Percentiles rank a stretch among this genome's conserved stretches.
Conservation (phyloP, 1,140 invertebrate genomes). For the Drosophila melanogaster region DNA sequence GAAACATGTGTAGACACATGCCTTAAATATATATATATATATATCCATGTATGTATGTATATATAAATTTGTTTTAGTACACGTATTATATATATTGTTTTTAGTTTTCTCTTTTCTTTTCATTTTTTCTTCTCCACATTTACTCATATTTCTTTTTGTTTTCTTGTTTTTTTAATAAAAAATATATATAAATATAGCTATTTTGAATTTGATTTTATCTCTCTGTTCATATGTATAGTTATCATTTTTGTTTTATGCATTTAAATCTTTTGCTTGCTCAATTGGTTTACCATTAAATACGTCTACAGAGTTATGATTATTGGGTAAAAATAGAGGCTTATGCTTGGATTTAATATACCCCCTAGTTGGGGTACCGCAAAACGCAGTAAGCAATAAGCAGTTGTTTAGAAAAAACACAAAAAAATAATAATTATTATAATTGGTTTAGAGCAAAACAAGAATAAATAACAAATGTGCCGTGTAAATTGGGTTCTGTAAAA, state of each 20-base stretch:
- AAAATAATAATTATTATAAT: slow-evolving; percentile 36
- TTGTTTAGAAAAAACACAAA: slow-evolving; percentile 44
- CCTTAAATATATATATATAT: slow-evolving; percentile 36
- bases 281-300: slow-evolving; percentile 48
- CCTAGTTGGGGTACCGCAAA: slow-evolving; percentile 17
- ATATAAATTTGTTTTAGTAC: slow-evolving; percentile 72
- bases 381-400: slow-evolving; percentile 24
- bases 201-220: slow-evolving; percentile 81
- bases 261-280: slow-evolving; percentile 68
- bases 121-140: neutral
- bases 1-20: slow-evolving; percentile 71
- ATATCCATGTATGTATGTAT: slow-evolving; percentile 65
- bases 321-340: slow-evolving; percentile 43
- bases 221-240: slow-evolving; percentile 81
- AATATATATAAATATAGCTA: slow-evolving; percentile 81
- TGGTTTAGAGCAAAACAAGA: slow-evolving; percentile 57
- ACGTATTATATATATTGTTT: slow-evolving; percentile 62
- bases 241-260: slow-evolving; percentile 57
- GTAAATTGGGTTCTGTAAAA: slow-evolving; percentile 59
- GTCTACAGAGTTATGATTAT: slow-evolving; percentile 46
- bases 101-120: slow-evolving; percentile 39
- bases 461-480: slow-evolving; percentile 77
- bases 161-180: slow-evolving; percentile 69
- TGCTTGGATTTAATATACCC: slow-evolving; percentile 21
- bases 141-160: slow-evolving; percentile 28